Evolutionary conservation across 1,140 invertebrate species (phyloP).

Genomic region (Aphelenchoides besseyi): DNA sequence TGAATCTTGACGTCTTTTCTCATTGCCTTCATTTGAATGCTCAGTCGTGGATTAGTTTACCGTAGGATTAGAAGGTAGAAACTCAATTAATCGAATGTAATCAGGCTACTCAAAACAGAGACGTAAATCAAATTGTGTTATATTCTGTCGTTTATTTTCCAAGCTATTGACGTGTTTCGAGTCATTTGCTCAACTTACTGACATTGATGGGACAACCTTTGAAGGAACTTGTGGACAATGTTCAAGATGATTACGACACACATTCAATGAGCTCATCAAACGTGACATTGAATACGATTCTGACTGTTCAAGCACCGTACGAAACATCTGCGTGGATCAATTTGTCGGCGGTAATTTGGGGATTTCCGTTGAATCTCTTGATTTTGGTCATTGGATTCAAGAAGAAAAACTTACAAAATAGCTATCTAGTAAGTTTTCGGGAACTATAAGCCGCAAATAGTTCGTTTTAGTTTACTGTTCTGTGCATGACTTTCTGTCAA

Average conservation of each 20-base stretch:
- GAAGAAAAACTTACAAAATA: not conserved
- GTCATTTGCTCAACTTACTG: too few species aligned
- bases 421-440: not conserved
- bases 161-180: too few species aligned
- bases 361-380: constrained; percentile 4
- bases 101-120: too few species aligned
- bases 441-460: too few species aligned
- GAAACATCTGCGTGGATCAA: constrained; percentile 10
- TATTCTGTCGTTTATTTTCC: too few species aligned
- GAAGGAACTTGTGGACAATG: not conserved
- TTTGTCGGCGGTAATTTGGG: not conserved
- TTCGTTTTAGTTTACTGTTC: constrained; percentile 7
- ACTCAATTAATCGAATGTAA: too few species aligned
- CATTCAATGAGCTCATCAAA: not conserved
- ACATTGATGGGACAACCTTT: too few species aligned
- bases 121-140: too few species aligned
- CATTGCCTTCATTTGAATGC: too few species aligned
- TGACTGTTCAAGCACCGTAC: not conserved
- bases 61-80: too few species aligned
- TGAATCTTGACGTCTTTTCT: too few species aligned
- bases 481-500: not conserved
- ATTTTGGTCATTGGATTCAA: not conserved
- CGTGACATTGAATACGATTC: not conserved
- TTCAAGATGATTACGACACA: not conserved
- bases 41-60: too few species aligned